Percentiles rank a stretch among this genome's conserved stretches.
These are phyloP conservation scores for Amphibalanus amphitrite DNA, from an alignment of 1,140 invertebrate genomes.

Conservation along the genomic window DNA sequence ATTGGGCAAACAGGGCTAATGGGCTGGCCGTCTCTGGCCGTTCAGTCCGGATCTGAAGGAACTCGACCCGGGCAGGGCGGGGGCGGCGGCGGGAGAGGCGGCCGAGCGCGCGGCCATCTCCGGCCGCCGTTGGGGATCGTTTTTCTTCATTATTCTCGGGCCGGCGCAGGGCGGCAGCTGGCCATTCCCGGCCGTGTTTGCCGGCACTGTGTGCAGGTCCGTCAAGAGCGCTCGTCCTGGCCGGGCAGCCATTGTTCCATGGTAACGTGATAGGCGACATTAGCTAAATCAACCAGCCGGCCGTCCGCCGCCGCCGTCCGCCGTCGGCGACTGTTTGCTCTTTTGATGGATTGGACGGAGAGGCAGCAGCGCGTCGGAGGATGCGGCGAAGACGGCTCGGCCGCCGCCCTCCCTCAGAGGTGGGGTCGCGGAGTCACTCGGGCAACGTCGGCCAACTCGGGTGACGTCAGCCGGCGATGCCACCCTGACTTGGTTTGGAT, in stretches of 20 bases:
- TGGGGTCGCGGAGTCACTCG: too few relatives aligned
- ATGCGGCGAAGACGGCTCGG: not conserved
- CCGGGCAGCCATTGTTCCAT: not conserved
- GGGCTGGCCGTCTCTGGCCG: too few relatives aligned
- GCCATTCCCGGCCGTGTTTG: not conserved
- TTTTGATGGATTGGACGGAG: not conserved
- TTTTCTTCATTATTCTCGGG: not conserved
- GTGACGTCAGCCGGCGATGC: too few relatives aligned
- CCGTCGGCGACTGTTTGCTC: constrained; percentile 1
- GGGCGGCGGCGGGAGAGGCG: too few relatives aligned
- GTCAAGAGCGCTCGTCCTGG: not conserved
- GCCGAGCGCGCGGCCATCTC: not conserved
- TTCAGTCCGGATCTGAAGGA: too few relatives aligned
- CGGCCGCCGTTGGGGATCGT: not conserved
- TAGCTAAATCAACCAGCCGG: not conserved
- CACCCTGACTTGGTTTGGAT: too few relatives aligned
- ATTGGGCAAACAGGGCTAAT: not conserved
- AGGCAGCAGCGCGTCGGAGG: not conserved
- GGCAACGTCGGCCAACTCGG: too few relatives aligned
- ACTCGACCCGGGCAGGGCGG: too few relatives aligned
- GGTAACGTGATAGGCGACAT: not conserved
- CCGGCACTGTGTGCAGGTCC: not conserved
- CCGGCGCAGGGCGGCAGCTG: not conserved
- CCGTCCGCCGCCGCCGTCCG: too few relatives aligned
- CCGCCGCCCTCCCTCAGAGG: not conserved